Percentiles rank a stretch among this genome's conserved stretches.
Conservation (phyloP, 1,140 invertebrate genomes). For the Drosophila miranda region DNA sequence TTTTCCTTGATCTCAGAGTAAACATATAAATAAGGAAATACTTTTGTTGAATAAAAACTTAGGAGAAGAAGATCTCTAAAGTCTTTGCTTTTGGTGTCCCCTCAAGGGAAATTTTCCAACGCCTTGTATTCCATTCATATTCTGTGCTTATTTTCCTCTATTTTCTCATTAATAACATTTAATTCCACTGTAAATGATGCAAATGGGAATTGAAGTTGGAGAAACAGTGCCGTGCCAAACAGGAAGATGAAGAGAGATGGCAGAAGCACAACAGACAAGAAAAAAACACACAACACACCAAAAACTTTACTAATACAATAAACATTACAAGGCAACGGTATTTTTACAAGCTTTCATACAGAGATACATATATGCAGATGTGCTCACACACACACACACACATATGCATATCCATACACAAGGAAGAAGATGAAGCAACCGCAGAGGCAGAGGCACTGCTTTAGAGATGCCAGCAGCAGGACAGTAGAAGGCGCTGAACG, state of each 20-base stretch:
- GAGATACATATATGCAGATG: no score
- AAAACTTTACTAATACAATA: slow-evolving; percentile 41
- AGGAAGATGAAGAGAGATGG: slow-evolving; percentile 14
- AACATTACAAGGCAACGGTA: slow-evolving; percentile 32
- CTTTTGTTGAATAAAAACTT: no score
- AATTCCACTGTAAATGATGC: not conserved
- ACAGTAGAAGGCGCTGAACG: slow-evolving; percentile 18
- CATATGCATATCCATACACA: not conserved
- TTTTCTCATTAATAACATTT: no score
- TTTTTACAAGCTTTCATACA: slow-evolving; percentile 10
- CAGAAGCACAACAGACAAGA: slow-evolving; percentile 35
- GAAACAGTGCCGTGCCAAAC: slow-evolving; percentile 16
- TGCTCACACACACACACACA: slow-evolving; percentile 7
- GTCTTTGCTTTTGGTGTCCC: no score
- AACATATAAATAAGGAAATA: no score
- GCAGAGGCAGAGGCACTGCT: slow-evolving; percentile 28
- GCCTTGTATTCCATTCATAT: no score
- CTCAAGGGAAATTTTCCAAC: no score
- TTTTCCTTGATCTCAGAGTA: no score
- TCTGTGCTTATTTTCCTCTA: no score
- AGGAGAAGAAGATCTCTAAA: no score
- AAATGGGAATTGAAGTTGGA: not conserved
- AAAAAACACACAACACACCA: slow-evolving; percentile 16
- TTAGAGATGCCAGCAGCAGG: slow-evolving; percentile 27
- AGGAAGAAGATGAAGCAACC: slow-evolving; percentile 29